Conservation (phyloP, 2,797 vertebrate genomes). For the Cirrhinus mrigala region DNA sequence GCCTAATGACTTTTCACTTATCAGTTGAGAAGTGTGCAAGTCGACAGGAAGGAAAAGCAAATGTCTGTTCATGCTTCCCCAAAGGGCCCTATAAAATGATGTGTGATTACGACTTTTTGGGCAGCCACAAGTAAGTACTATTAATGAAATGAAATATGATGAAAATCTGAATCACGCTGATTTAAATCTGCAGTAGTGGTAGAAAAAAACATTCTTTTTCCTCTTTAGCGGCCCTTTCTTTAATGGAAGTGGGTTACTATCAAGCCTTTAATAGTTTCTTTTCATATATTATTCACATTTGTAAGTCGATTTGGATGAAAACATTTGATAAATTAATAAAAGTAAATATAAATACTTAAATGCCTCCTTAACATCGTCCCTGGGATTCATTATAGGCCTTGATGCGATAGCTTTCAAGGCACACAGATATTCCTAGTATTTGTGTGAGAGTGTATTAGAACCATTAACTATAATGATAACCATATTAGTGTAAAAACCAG, state of each 20-base stretch:
- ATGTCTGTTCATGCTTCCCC: constrained; percentile 39
- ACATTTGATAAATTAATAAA: neutral
- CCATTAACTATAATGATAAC: neutral
- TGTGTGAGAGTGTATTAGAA: neutral
- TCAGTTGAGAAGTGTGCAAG: constrained; percentile 48
- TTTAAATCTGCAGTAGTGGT: constrained; percentile 35
- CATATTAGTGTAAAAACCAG: neutral
- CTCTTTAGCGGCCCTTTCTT: constrained; percentile 29
- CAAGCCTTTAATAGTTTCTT: neutral
- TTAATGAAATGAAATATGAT: constrained; percentile 39
- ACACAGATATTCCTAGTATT: neutral
- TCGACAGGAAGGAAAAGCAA: constrained; percentile 44
- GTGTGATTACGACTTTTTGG: constrained; percentile 23
- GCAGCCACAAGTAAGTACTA: constrained; percentile 41
- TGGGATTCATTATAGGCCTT: constrained; percentile 48
- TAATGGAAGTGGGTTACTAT: neutral
- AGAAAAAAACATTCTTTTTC: neutral
- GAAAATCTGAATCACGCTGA: constrained; percentile 21
- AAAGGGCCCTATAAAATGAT: constrained; percentile 40
- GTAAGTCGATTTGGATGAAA: neutral
- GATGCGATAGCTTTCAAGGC: constrained; percentile 47
- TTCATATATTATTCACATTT: neutral
- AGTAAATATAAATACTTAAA: neutral
- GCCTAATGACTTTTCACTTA: constrained; percentile 57
- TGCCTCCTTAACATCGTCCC: constrained; percentile 44